Evolutionary conservation across 2,797 vertebrate genomes (phyloP).

Genomic region (Mus minutoides): DNA sequence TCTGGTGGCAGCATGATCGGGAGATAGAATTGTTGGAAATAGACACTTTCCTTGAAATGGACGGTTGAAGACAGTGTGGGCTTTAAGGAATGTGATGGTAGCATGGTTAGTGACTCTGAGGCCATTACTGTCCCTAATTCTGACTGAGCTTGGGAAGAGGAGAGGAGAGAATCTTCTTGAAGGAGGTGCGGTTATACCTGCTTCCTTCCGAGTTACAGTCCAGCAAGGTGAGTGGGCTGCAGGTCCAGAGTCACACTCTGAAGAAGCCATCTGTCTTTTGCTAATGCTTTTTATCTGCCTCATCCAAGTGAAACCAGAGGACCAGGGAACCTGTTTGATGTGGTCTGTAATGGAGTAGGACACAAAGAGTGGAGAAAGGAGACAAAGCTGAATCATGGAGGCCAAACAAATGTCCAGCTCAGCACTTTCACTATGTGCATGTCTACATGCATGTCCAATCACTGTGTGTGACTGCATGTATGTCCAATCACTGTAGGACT

Average conservation of each 20-base stretch:
- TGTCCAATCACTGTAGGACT: no score
- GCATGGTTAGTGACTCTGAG: not conserved
- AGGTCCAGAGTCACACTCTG: not conserved
- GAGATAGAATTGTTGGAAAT: not conserved
- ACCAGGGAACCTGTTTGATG: not conserved
- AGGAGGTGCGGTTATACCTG: not conserved
- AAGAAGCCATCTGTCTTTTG: not conserved
- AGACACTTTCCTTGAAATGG: constrained; percentile 28
- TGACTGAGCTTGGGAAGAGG: not conserved
- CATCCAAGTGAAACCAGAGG: constrained; percentile 16
- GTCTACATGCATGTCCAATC: not conserved
- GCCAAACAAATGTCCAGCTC: not conserved
- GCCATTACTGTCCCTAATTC: not conserved
- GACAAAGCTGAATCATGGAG: not conserved
- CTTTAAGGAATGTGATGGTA: not conserved
- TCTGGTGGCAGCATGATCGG: not conserved
- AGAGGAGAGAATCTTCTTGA: not conserved
- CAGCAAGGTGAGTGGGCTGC: not conserved
- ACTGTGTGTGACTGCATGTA: no score
- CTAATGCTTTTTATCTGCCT: not conserved
- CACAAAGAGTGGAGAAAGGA: not conserved
- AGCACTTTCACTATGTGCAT: not conserved
- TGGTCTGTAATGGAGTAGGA: not conserved
- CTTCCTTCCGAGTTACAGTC: not conserved
- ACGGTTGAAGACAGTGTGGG: not conserved